Conservation (phyloP, 2,888 invertebrate species). For the Seira musarum region DNA sequence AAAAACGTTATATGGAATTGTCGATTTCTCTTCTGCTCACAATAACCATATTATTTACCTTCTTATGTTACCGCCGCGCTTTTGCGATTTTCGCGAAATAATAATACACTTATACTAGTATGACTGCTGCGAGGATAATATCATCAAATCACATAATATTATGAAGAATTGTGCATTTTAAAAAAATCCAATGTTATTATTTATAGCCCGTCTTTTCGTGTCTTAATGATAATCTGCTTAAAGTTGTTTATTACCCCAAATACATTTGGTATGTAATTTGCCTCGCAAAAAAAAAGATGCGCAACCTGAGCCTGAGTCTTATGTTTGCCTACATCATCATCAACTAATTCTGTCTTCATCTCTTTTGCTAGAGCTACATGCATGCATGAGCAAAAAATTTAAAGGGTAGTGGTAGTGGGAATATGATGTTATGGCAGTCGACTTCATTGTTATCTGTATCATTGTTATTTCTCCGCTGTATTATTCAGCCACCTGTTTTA, state of each 20-base stretch:
- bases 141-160: slow-evolving; percentile 16
- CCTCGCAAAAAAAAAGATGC: background rate
- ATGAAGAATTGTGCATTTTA: background rate
- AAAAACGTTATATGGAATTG: slow-evolving; percentile 57
- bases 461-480: slow-evolving; percentile 12
- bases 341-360: background rate
- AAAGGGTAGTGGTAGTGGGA: background rate
- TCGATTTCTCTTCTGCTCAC: slow-evolving; percentile 53
- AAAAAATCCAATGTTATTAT: background rate
- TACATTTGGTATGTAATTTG: background rate
- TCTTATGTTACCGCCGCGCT: background rate
- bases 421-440: slow-evolving; percentile 11
- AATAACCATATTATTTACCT: background rate
- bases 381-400: background rate
- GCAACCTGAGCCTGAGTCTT: background rate
- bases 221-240: slow-evolving; percentile 2
- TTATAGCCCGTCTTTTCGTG: background rate
- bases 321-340: slow-evolving; percentile 1
- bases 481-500: slow-evolving; percentile 33
- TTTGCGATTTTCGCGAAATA: background rate
- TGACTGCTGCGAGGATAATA: background rate
- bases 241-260: slow-evolving; percentile 15
- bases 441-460: slow-evolving; percentile 17
- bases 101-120: too few species aligned
- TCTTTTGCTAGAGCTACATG: background rate